Conservation (phyloP, 2,888 invertebrate species). For the Caenorhabditis doughertyi region DNA sequence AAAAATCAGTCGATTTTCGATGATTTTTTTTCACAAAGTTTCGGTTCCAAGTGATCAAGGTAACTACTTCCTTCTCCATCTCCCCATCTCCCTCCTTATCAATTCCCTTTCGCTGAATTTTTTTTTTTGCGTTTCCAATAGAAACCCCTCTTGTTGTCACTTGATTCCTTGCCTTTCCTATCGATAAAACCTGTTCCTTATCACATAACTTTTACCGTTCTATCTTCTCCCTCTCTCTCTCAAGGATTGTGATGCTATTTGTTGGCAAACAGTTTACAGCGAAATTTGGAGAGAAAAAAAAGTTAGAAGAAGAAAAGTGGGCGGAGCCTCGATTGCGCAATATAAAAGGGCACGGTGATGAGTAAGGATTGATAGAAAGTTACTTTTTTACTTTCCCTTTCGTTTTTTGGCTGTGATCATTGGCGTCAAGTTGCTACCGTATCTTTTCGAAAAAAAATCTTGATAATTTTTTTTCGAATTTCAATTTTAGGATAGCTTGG, state of each 20-base stretch:
- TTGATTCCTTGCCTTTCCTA: neutral
- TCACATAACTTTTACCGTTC: neutral
- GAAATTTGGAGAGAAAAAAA: constrained; percentile 21
- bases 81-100: neutral
- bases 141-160: constrained; percentile 7
- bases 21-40: too few relatives aligned
- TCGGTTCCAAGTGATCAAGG: neutral
- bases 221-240: neutral
- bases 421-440: neutral
- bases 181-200: constrained; percentile 15
- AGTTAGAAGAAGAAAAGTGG: constrained; percentile 34
- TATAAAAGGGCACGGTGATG: constrained; percentile 36
- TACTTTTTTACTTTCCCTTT: neutral
- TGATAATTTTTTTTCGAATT: neutral
- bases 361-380: neutral
- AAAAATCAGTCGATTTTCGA: too few relatives aligned
- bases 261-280: constrained; percentile 38
- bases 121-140: constrained; percentile 7
- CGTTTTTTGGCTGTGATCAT: neutral
- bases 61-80: neutral
- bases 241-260: constrained; percentile 8
- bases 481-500: too few relatives aligned
- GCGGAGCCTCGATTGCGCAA: constrained; percentile 9
- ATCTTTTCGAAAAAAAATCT: neutral
- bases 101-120: neutral